Evolutionary conservation across 2,888 invertebrate genomes (phyloP).

Genomic region (Hirtodrosophila cameraria): DNA sequence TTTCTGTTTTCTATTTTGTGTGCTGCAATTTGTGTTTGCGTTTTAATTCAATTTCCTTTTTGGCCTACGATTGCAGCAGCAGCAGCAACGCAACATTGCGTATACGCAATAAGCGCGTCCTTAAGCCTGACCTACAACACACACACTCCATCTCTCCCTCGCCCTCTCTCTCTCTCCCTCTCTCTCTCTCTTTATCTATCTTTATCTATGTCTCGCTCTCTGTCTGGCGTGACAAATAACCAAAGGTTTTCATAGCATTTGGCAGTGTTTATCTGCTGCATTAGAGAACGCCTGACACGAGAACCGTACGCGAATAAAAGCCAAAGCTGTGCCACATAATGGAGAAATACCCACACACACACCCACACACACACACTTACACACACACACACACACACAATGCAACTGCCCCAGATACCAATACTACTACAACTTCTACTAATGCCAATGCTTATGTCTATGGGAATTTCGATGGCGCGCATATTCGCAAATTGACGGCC

Average conservation of each 20-base stretch:
- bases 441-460: conserved; percentile 47
- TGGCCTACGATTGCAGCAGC: conserved; percentile 1
- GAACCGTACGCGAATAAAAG: conserved; percentile 8
- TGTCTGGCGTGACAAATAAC: conserved; percentile 65
- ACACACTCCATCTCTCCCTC: background rate
- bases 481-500: conserved; percentile 70
- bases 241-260: conserved; percentile 61
- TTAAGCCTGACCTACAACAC: conserved; percentile 20
- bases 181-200: background rate
- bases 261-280: conserved; percentile 66
- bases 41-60: conserved; percentile 58
- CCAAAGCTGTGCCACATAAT: conserved; percentile 27
- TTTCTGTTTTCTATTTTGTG: too few species aligned
- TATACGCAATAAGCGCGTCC: conserved; percentile 32
- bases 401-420: conserved; percentile 47
- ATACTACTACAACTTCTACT: conserved; percentile 19
- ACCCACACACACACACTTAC: conserved; percentile 2
- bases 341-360: background rate
- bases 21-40: conserved; percentile 19
- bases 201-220: background rate
- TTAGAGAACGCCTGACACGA: conserved; percentile 43
- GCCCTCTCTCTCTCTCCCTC: background rate
- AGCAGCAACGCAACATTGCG: conserved; percentile 8
- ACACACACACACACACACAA: conserved; percentile 18
- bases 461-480: conserved; percentile 59